Evolutionary conservation across 92 coral and sea anemone genomes (phyloP).

Genomic region (Phymanthus crucifer): DNA sequence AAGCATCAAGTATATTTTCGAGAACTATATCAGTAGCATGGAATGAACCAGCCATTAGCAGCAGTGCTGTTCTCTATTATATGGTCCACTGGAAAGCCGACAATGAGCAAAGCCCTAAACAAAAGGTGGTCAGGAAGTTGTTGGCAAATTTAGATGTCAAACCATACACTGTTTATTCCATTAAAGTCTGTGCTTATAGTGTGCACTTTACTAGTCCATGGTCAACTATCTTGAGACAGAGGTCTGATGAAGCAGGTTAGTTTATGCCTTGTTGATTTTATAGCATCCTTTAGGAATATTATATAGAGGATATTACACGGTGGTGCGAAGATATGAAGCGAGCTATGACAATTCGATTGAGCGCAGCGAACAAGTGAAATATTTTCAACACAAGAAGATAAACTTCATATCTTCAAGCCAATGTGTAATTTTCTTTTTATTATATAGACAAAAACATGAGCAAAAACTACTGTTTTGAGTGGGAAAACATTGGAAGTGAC

Average conservation of each 20-base stretch:
- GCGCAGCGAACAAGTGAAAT: too few species aligned
- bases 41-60: slow-evolving; percentile 55
- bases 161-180: slow-evolving; percentile 56
- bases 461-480: too few species aligned
- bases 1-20: slow-evolving; percentile 1
- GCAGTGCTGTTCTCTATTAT: slow-evolving; percentile 37
- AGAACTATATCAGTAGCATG: slow-evolving; percentile 38
- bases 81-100: slow-evolving; percentile 45
- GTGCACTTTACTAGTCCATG: slow-evolving; percentile 45
- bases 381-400: too few species aligned
- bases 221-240: slow-evolving; percentile 15
- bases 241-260: slow-evolving; percentile 70
- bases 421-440: too few species aligned
- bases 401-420: too few species aligned
- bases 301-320: too few species aligned
- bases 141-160: slow-evolving; percentile 23
- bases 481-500: too few species aligned
- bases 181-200: slow-evolving; percentile 55
- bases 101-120: background rate
- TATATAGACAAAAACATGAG: too few species aligned
- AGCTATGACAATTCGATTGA: too few species aligned
- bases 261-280: background rate
- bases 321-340: too few species aligned
- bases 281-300: too few species aligned
- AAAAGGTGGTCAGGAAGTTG: slow-evolving; percentile 28